Percentiles rank a stretch among this genome's conserved stretches.
Conservation (phyloP, 1,140 invertebrate genomes). For the Ceratitis capitata region DNA sequence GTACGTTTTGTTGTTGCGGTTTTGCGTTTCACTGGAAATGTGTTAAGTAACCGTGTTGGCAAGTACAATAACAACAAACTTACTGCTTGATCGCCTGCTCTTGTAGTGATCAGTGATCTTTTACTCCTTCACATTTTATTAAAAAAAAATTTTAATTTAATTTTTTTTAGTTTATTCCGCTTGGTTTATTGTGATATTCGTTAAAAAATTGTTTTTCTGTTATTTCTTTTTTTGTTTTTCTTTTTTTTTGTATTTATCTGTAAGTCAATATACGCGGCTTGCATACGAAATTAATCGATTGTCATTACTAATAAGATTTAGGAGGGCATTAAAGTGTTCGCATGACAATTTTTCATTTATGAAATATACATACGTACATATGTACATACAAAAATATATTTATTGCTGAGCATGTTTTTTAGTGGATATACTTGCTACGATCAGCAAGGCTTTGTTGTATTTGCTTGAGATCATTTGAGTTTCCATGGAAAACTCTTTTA, state of each 20-base stretch:
- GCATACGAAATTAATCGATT: slow-evolving; percentile 46
- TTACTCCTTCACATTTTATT: neutral
- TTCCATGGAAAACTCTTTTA: no score
- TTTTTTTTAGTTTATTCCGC: neutral
- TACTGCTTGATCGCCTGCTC: neutral
- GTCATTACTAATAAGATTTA: slow-evolving; percentile 45
- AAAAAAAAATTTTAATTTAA: neutral
- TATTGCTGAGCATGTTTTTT: no score
- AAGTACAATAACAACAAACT: neutral
- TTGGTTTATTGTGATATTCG: neutral
- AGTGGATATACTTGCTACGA: no score
- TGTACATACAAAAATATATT: no score
- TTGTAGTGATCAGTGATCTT: neutral
- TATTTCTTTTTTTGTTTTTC: neutral
- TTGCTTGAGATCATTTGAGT: no score
- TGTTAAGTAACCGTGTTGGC: neutral
- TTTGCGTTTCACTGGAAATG: slow-evolving; percentile 20
- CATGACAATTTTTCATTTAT: slow-evolving; percentile 42
- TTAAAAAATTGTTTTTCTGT: neutral
- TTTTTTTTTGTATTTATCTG: neutral
- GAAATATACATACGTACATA: no score
- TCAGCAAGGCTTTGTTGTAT: no score
- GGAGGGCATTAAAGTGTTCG: slow-evolving; percentile 39
- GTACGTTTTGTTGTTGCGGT: neutral
- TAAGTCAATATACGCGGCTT: slow-evolving; percentile 21